Conservation (phyloP, 2,113 vertebrate species). For the Chaenogobius annularis region DNA sequence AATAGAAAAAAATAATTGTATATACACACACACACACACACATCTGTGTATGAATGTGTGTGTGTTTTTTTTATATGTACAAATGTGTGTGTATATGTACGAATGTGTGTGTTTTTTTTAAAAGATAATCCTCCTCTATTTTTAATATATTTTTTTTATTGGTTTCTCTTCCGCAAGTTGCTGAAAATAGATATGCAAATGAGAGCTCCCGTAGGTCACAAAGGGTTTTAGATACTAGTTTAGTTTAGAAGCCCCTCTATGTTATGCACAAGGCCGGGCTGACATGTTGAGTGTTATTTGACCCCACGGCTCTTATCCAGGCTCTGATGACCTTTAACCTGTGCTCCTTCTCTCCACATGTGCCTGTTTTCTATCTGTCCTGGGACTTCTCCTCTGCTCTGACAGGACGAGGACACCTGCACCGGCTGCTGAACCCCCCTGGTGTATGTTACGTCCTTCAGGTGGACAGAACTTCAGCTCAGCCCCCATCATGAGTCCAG, state of each 20-base stretch:
- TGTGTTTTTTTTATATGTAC: too few relatives aligned
- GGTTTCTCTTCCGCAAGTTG: too few relatives aligned
- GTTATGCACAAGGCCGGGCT: not conserved
- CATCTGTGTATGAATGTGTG: too few relatives aligned
- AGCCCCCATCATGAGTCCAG: conserved; percentile 59
- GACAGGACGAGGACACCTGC: conserved; percentile 73
- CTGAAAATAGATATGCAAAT: too few relatives aligned
- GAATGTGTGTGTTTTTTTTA: too few relatives aligned
- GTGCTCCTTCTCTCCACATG: conserved; percentile 4
- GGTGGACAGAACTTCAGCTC: conserved; percentile 77
- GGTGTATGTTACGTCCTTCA: conserved; percentile 52
- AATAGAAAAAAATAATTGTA: too few relatives aligned
- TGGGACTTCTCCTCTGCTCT: conserved; percentile 28
- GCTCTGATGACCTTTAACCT: conserved; percentile 27
- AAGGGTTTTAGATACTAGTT: not conserved
- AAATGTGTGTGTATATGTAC: too few relatives aligned
- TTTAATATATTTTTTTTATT: too few relatives aligned
- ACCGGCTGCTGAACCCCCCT: conserved; percentile 8
- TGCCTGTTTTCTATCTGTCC: conserved; percentile 10
- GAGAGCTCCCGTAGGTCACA: too few relatives aligned
- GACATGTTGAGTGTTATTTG: not conserved
- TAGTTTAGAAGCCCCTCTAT: not conserved
- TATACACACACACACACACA: too few relatives aligned
- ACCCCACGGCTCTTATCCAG: not conserved
- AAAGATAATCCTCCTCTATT: too few relatives aligned